phyloP scores from a whole-genome alignment of 1,140 invertebrate species.

The Anoplophora glabripennis region DNA sequence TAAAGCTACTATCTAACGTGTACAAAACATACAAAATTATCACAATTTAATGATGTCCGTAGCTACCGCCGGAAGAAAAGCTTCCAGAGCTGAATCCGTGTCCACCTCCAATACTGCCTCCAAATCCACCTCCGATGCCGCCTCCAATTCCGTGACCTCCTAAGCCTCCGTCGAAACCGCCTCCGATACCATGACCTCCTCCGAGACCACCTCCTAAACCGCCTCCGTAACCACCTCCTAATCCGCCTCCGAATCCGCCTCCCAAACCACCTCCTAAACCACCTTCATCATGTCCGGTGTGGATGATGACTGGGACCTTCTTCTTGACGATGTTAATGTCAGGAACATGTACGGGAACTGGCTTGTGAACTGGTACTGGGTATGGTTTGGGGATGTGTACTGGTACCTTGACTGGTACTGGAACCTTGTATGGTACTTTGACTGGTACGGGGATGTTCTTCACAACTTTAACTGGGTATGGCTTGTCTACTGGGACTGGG shows the following conservation, averaged over 20 bases:
- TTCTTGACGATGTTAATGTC: constrained; percentile 56
- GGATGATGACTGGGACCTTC: constrained; percentile 56
- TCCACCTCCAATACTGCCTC: constrained; percentile 4
- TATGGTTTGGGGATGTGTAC: constrained; percentile 43
- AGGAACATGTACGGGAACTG: constrained; percentile 48
- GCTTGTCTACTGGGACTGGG: constrained; percentile 40
- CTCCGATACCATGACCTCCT: constrained; percentile 24
- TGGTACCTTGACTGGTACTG: constrained; percentile 38
- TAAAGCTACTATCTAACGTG: background rate
- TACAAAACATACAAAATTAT: background rate
- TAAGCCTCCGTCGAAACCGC: constrained; percentile 9
- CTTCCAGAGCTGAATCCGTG: constrained; percentile 10
- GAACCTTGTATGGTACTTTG: constrained; percentile 39
- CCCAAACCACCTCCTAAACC: constrained; percentile 17
- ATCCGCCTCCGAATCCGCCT: constrained; percentile 23
- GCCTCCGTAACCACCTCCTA: constrained; percentile 25
- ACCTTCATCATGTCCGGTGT: constrained; percentile 31
- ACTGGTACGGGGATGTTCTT: constrained; percentile 38
- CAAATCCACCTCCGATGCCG: constrained; percentile 7
- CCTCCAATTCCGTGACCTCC: constrained; percentile 12
- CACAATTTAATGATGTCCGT: constrained; percentile 12
- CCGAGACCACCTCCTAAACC: constrained; percentile 33
- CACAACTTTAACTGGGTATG: constrained; percentile 36
- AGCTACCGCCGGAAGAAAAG: constrained; percentile 6
- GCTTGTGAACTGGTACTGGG: constrained; percentile 36